These are phyloP conservation scores for Drosophila fuyamai DNA, from an alignment of 1,140 invertebrate species.

Conservation along the genomic window DNA sequence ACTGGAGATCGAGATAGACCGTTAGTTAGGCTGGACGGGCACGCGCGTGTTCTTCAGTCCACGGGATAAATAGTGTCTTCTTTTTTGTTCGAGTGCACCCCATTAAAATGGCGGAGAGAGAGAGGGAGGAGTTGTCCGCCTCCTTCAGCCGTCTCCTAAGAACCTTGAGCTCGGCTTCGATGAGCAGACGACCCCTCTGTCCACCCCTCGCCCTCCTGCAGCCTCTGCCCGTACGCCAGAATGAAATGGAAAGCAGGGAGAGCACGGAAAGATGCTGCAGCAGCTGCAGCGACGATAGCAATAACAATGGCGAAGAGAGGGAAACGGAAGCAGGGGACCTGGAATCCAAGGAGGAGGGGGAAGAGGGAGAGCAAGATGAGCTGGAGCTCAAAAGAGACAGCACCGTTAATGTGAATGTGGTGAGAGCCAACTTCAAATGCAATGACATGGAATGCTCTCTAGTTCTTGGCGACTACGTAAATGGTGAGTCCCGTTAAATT, in stretches of 20 bases:
- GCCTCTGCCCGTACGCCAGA: slow-evolving; percentile 5
- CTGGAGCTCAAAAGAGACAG: slow-evolving; percentile 24
- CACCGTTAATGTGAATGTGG: slow-evolving; percentile 50
- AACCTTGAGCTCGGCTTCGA: slow-evolving; percentile 38
- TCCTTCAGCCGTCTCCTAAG: slow-evolving; percentile 33
- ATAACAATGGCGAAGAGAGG: slow-evolving; percentile 20
- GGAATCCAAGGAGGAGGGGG: background rate
- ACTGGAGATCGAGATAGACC: slow-evolving; percentile 17
- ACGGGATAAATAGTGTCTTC: background rate
- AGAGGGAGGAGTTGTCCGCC: slow-evolving; percentile 16
- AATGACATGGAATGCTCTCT: slow-evolving; percentile 67
- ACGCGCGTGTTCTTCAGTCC: slow-evolving; percentile 23
- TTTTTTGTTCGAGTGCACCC: slow-evolving; percentile 1
- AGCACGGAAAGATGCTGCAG: slow-evolving; percentile 35
- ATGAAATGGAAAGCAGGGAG: slow-evolving; percentile 11
- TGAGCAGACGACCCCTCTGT: slow-evolving; percentile 23
- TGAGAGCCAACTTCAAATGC: slow-evolving; percentile 64
- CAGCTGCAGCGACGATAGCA: slow-evolving; percentile 30
- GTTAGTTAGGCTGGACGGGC: slow-evolving; percentile 22
- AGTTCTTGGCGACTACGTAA: slow-evolving; percentile 60
- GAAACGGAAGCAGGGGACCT: background rate
- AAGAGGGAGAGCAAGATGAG: slow-evolving; percentile 2
- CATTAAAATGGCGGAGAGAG: slow-evolving; percentile 11
- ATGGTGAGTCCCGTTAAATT: slow-evolving; percentile 48
- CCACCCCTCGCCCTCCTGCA: slow-evolving; percentile 17